Percentiles rank a stretch among this genome's conserved stretches.
These are phyloP conservation scores for Campoletis sonorensis DNA, from an alignment of 1,140 invertebrate genomes.

Conservation along the genomic window DNA sequence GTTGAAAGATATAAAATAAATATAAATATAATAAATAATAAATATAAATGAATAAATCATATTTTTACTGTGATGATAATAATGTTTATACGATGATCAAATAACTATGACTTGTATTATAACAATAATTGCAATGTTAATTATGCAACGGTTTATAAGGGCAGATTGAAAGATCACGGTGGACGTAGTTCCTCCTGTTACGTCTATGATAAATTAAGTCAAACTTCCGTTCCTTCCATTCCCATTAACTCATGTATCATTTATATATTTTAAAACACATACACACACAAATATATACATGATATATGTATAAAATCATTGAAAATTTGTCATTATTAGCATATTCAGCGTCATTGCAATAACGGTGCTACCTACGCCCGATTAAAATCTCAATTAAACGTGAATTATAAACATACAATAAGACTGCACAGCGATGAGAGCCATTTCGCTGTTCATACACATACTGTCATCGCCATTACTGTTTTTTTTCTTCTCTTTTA, in stretches of 20 bases:
- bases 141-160: conserved; percentile 64
- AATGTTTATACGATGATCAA: conserved; percentile 77
- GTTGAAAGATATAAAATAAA: conserved; percentile 51
- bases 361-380: conserved; percentile 63
- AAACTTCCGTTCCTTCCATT: conserved; percentile 62
- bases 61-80: conserved; percentile 79
- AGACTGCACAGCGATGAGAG: conserved; percentile 61
- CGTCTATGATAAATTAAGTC: conserved; percentile 58
- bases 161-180: conserved; percentile 51
- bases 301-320: not conserved
- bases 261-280: conserved; percentile 17
- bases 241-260: too few species aligned
- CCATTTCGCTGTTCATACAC: conserved; percentile 49
- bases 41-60: conserved; percentile 70
- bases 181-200: conserved; percentile 46
- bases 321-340: conserved; percentile 51
- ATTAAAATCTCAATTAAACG: conserved; percentile 55
- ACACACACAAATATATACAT: too few species aligned
- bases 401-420: conserved; percentile 57
- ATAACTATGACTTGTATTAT: conserved; percentile 68
- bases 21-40: conserved; percentile 46
- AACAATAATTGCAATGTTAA: conserved; percentile 61
- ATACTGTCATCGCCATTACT: conserved; percentile 38
- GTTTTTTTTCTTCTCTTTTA: too few species aligned
- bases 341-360: conserved; percentile 56